These are phyloP conservation scores for Archilochus colubris DNA, from an alignment of 2,113 vertebrate genomes.

Conservation along the genomic window DNA sequence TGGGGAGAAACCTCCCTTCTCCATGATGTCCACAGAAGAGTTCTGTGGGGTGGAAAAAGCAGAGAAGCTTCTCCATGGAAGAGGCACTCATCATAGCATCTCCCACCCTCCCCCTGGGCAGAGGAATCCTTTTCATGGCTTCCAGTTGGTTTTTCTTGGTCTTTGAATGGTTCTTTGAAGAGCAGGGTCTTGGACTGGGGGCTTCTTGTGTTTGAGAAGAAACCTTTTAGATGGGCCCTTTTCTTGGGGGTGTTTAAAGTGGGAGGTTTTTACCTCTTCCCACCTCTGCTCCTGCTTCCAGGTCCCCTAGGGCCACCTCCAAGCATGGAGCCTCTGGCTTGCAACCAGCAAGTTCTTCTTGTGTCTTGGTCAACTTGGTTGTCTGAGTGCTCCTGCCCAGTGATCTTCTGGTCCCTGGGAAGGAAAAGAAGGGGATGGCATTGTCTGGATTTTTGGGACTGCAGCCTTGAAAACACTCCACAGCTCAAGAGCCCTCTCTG, in stretches of 20 bases:
- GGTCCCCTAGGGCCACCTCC: neutral
- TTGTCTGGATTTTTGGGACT: neutral
- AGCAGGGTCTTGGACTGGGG: neutral
- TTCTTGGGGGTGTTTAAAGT: neutral
- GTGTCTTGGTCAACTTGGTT: neutral
- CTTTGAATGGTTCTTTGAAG: neutral
- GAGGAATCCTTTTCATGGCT: neutral
- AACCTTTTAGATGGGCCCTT: neutral
- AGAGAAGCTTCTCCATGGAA: neutral
- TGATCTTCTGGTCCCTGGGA: neutral
- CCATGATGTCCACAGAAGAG: neutral
- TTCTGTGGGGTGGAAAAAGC: neutral
- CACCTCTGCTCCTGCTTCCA: neutral
- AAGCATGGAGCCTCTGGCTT: neutral
- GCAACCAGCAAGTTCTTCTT: neutral
- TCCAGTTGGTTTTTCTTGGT: neutral
- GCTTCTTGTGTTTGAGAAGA: neutral
- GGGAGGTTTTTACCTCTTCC: neutral
- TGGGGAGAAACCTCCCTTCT: neutral
- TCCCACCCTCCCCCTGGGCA: neutral
- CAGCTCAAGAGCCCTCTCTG: neutral
- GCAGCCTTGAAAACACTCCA: neutral
- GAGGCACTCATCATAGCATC: neutral
- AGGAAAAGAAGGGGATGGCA: neutral
- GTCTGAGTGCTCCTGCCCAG: neutral